Evolutionary conservation across 2,888 invertebrate genomes (phyloP).

Genomic region (Chirona hameri): DNA sequence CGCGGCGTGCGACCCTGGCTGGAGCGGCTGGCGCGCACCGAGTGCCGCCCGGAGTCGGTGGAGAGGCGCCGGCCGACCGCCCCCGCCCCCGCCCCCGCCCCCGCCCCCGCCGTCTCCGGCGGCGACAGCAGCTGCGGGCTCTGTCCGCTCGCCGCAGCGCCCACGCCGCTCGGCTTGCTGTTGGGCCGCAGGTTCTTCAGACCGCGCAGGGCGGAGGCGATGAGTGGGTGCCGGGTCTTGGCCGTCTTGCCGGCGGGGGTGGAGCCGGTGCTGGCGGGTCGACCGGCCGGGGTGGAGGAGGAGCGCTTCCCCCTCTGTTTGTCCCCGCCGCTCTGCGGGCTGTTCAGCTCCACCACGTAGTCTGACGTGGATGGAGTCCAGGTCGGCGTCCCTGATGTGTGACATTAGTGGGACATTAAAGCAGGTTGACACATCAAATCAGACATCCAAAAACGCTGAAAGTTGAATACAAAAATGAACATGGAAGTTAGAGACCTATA

Average conservation of each 20-base stretch:
- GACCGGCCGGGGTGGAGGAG: not conserved
- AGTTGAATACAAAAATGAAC: too few relatives aligned
- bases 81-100: too few relatives aligned
- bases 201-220: not conserved
- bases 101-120: not conserved
- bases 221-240: conserved; percentile 5
- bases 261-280: not conserved
- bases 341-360: too few relatives aligned
- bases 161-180: not conserved
- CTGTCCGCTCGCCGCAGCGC: not conserved
- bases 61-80: not conserved
- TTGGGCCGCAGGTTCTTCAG: conserved; percentile 6
- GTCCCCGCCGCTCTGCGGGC: too few relatives aligned
- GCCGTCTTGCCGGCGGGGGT: not conserved
- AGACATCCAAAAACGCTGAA: too few relatives aligned
- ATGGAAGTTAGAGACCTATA: too few relatives aligned
- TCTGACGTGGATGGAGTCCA: too few relatives aligned
- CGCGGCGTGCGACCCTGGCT: not conserved
- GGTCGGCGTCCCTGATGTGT: too few relatives aligned
- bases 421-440: too few relatives aligned
- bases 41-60: not conserved
- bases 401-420: too few relatives aligned
- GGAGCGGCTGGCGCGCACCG: not conserved
- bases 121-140: not conserved
- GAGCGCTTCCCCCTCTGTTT: not conserved